Base-by-base conservation (phyloP, 2,888 invertebrate species). In the Aspidiotus destructor region DNA sequence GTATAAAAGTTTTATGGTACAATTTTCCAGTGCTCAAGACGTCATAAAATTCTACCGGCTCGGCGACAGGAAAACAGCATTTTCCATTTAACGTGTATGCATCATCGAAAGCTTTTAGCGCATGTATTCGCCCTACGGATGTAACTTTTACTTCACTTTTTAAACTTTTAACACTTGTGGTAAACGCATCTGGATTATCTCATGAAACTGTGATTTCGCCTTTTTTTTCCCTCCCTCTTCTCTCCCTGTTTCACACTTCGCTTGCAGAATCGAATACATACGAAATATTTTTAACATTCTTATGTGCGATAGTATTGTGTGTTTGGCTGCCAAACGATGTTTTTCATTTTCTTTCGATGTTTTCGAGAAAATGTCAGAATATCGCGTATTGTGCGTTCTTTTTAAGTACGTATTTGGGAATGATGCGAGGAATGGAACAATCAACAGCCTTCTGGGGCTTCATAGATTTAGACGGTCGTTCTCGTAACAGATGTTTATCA, bases 121-220 rank as follows among this genome's bases (percentile, higher is more conserved):
- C 67, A 60, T 67, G 67, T 67, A 67, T 44, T 67, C 58, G 67
- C 60, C 67, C 60, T 67, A 17, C 67, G 67, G 67, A 67, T 67
- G 44, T 67, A 67, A 67, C 60, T 67, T 67, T 67, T 67, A 67
- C 52, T 55, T 13, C 58, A 40, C 57, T 67, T 67, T 67, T 67
- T 67, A 67, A 67, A 67, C 67, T 67, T 67, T 67, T 52, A 67
- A 67, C 67, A 67, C 67, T 67, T 67, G 67, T 58, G 67, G 67
- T 67, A 67, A 67, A 67, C 67, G 67, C 67, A 67, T 67, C 67
- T 67, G 67, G 67, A 67, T 67, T 67, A 67, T 67, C 67, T 67
- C 67, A 67, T 67, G 67, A 60, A 48, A 60, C 58, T 44, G 13
- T 16, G 67, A 28, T 42, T 64, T 41, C 28, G 28, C 28, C 28